phyloP scores from a whole-genome alignment of 2,797 vertebrate species.

The Diplodus puntazzo region DNA sequence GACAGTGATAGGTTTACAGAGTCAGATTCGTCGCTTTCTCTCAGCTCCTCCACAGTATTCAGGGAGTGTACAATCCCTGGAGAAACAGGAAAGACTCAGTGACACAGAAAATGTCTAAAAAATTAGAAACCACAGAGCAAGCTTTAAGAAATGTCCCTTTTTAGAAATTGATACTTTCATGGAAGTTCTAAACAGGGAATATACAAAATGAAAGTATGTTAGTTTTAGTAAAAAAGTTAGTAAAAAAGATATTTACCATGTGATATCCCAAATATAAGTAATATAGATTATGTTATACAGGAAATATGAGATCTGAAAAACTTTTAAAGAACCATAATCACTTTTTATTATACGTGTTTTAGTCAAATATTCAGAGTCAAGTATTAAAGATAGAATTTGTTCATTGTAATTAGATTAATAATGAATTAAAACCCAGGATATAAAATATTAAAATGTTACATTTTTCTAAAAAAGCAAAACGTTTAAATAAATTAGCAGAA shows the following conservation, averaged over 20 bases:
- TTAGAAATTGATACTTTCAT: not conserved
- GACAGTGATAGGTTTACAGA: slow-evolving; percentile 25
- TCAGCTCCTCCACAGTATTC: slow-evolving; percentile 42
- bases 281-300: not conserved
- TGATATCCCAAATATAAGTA: not conserved
- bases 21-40: slow-evolving; percentile 46
- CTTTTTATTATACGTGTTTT: not conserved
- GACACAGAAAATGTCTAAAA: not conserved
- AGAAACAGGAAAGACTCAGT: slow-evolving; percentile 37
- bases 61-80: slow-evolving; percentile 34
- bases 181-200: not conserved
- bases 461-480: not conserved
- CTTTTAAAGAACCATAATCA: no score
- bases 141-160: not conserved
- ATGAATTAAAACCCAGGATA: not conserved
- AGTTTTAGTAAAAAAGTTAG: not conserved
- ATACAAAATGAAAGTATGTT: not conserved
- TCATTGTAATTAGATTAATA: slow-evolving; percentile 44
- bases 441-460: slow-evolving; percentile 29
- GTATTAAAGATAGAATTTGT: slow-evolving; percentile 2
- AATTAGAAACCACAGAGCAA: not conserved
- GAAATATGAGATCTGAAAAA: not conserved
- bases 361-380: not conserved
- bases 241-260: not conserved
- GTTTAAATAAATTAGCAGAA: not conserved